Percentiles rank a stretch among this genome's conserved stretches.
These are phyloP conservation scores for Drosophila meridionalis DNA, from an alignment of 2,888 invertebrate species.

Conservation along the genomic window DNA sequence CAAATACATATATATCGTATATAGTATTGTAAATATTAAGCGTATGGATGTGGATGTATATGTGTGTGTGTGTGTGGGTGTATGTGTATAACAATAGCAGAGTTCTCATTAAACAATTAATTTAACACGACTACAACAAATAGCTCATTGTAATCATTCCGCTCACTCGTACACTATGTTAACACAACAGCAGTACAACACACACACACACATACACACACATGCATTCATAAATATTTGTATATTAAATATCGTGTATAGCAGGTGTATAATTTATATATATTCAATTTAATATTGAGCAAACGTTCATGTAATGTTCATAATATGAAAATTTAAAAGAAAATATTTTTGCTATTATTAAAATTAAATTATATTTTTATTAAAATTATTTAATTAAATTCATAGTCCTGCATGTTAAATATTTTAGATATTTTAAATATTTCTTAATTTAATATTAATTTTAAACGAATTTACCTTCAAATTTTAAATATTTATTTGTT, in stretches of 20 bases:
- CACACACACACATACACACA: background rate
- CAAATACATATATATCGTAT: slow-evolving; percentile 8
- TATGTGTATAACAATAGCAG: slow-evolving; percentile 35
- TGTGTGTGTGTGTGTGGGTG: slow-evolving; percentile 10
- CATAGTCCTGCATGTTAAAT: background rate
- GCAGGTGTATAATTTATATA: slow-evolving; percentile 25
- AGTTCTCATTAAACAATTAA: slow-evolving; percentile 53
- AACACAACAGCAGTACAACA: slow-evolving; percentile 31
- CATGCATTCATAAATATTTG: background rate
- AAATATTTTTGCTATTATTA: background rate
- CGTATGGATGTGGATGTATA: background rate
- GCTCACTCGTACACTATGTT: slow-evolving; percentile 44
- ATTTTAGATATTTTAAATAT: background rate
- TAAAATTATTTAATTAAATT: slow-evolving; percentile 3
- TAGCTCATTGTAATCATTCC: slow-evolving; percentile 48
- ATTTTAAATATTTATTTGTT: background rate
- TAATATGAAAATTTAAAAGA: slow-evolving; percentile 1
- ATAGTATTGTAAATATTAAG: slow-evolving; percentile 32
- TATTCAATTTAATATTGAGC: slow-evolving; percentile 32
- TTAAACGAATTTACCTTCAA: background rate
- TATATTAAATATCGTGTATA: slow-evolving; percentile 15
- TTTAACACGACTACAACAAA: slow-evolving; percentile 50
- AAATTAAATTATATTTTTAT: background rate
- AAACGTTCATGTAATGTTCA: background rate
- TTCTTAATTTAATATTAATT: background rate